These are phyloP conservation scores for Pholis gunnellus DNA, from an alignment of 2,113 vertebrate genomes.

Conservation along the genomic window DNA sequence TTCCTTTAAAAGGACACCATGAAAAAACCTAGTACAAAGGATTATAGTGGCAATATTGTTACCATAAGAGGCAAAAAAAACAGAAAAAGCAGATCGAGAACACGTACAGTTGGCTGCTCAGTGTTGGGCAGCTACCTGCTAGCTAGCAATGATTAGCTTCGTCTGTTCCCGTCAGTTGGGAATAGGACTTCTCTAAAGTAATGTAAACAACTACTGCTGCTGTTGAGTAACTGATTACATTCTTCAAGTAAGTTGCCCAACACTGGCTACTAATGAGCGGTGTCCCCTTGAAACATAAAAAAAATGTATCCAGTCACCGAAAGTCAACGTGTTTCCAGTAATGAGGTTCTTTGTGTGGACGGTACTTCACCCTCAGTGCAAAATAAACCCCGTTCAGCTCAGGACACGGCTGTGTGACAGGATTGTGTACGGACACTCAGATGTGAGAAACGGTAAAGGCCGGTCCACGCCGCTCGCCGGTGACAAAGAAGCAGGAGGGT, in stretches of 20 bases:
- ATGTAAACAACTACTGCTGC: not conserved
- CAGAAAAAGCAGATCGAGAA: not conserved
- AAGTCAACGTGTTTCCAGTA: not conserved
- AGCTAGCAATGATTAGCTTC: not conserved
- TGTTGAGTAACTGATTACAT: not conserved
- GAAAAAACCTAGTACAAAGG: not conserved
- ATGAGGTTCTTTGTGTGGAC: not conserved
- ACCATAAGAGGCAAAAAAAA: not conserved
- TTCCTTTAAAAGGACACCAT: not conserved
- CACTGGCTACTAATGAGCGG: not conserved
- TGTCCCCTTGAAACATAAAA: not conserved
- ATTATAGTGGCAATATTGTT: not conserved
- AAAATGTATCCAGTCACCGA: not conserved
- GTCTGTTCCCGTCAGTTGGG: not conserved
- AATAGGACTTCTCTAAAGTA: not conserved
- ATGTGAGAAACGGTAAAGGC: conserved; percentile 22
- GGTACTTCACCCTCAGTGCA: not conserved
- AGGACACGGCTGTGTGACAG: conserved; percentile 23
- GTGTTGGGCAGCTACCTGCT: not conserved
- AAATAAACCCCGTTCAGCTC: conserved; percentile 17
- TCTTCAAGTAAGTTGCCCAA: not conserved
- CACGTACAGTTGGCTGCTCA: not conserved
- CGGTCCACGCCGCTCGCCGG: conserved; percentile 16
- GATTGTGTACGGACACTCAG: conserved; percentile 20
- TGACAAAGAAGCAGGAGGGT: conserved; percentile 16